These are phyloP conservation scores for Rhombomys opimus DNA, from an alignment of 2,113 vertebrate genomes.

Conservation along the genomic window DNA sequence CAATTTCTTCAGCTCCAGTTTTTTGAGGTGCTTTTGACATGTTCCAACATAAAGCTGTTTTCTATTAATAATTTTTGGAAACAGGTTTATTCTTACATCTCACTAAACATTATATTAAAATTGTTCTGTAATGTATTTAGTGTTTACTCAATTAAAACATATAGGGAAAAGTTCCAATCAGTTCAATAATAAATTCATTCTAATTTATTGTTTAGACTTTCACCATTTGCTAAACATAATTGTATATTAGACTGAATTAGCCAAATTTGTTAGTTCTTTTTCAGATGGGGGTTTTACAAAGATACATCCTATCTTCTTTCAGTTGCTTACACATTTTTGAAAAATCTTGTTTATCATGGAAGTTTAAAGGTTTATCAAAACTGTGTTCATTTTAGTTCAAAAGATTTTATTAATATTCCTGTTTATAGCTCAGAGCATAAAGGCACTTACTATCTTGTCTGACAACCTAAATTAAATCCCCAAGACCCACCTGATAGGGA, in stretches of 20 bases:
- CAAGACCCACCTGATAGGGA: background rate
- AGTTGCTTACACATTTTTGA: conserved; percentile 14
- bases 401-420: background rate
- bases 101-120: background rate
- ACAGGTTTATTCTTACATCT: background rate
- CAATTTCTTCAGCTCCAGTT: background rate
- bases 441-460: background rate
- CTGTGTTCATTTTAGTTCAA: background rate
- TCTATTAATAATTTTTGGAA: background rate
- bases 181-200: background rate
- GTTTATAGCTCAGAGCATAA: background rate
- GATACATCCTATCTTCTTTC: background rate
- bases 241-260: background rate
- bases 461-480: background rate
- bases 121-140: background rate
- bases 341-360: background rate
- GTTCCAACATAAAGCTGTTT: background rate
- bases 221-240: background rate
- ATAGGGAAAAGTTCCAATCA: background rate
- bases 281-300: background rate
- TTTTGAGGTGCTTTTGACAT: background rate
- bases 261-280: background rate
- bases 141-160: background rate
- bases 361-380: conserved; percentile 33
- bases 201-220: background rate